These are phyloP conservation scores for Platysteira castanea DNA, from an alignment of 2,113 vertebrate genomes.

Conservation along the genomic window DNA sequence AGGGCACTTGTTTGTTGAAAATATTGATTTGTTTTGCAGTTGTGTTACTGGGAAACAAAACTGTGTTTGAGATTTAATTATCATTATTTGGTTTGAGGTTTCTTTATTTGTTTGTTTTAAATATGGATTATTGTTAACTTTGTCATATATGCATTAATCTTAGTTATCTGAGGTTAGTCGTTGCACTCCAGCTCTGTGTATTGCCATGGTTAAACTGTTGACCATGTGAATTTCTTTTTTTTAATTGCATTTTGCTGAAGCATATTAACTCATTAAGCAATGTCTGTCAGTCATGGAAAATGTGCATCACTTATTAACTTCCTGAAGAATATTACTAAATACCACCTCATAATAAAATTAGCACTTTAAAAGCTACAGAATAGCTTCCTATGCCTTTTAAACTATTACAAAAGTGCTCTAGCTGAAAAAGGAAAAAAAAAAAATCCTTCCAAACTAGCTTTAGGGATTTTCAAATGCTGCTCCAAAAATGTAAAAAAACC, in stretches of 20 bases:
- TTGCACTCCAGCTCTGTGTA: background rate
- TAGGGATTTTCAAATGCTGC: background rate
- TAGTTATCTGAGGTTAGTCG: constrained; percentile 38
- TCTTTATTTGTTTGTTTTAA: constrained; percentile 13
- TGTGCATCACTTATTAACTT: constrained; percentile 31
- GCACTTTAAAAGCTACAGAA: constrained; percentile 53
- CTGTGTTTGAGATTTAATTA: constrained; percentile 31
- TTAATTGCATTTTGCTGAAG: constrained; percentile 31
- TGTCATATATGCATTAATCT: constrained; percentile 14
- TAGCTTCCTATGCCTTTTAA: constrained; percentile 12
- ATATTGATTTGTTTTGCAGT: constrained; percentile 27
- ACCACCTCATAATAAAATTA: constrained; percentile 35
- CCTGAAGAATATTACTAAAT: background rate
- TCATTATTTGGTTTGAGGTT: background rate
- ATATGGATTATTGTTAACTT: background rate
- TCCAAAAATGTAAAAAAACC: background rate
- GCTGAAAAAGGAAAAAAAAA: background rate
- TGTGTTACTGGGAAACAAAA: constrained; percentile 31
- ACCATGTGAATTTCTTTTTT: constrained; percentile 7
- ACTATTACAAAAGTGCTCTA: constrained; percentile 13
- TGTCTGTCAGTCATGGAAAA: constrained; percentile 11
- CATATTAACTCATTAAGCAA: constrained; percentile 36
- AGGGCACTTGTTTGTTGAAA: constrained; percentile 35
- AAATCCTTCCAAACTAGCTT: background rate
- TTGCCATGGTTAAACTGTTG: constrained; percentile 14